Percentiles rank a stretch among this genome's conserved stretches.
These are phyloP conservation scores for Anoplius nigerrimus DNA, from an alignment of 2,888 invertebrate genomes.

Conservation along the genomic window DNA sequence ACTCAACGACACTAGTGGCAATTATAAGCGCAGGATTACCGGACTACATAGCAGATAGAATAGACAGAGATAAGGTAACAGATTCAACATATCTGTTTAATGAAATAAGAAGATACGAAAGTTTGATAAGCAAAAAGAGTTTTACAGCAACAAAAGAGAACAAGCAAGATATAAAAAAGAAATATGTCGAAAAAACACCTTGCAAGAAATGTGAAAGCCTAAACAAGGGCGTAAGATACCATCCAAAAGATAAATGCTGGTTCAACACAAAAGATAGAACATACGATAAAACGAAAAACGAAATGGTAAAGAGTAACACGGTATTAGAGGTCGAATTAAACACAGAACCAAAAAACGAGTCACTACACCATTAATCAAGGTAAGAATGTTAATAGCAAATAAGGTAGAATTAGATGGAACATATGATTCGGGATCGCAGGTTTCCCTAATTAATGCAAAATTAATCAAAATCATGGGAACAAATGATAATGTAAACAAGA, in stretches of 20 bases:
- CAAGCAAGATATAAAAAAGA: constrained; percentile 42
- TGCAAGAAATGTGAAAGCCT: constrained; percentile 51
- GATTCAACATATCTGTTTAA: not conserved
- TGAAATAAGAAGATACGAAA: constrained; percentile 40
- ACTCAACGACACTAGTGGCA: constrained; percentile 38
- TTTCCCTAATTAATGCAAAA: constrained; percentile 49
- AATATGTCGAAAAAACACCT: constrained; percentile 46
- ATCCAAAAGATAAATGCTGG: constrained; percentile 45
- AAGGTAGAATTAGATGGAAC: constrained; percentile 33
- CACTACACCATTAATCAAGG: constrained; percentile 49
- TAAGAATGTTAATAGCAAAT: constrained; percentile 36
- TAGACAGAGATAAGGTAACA: constrained; percentile 41
- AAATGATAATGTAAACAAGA: constrained; percentile 35
- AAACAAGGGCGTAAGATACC: constrained; percentile 48
- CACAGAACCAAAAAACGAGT: constrained; percentile 44
- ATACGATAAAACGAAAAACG: not conserved
- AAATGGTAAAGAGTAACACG: constrained; percentile 24
- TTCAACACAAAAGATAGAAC: constrained; percentile 32
- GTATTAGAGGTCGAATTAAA: constrained; percentile 35
- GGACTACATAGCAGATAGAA: constrained; percentile 49
- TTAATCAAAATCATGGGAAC: constrained; percentile 33
- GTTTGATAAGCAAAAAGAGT: constrained; percentile 27
- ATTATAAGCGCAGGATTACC: constrained; percentile 51
- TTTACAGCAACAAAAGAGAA: constrained; percentile 31
- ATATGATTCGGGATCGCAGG: constrained; percentile 47